Evolutionary conservation across 2,113 vertebrate species (phyloP).

Genomic region (Hippocampus zosterae): DNA sequence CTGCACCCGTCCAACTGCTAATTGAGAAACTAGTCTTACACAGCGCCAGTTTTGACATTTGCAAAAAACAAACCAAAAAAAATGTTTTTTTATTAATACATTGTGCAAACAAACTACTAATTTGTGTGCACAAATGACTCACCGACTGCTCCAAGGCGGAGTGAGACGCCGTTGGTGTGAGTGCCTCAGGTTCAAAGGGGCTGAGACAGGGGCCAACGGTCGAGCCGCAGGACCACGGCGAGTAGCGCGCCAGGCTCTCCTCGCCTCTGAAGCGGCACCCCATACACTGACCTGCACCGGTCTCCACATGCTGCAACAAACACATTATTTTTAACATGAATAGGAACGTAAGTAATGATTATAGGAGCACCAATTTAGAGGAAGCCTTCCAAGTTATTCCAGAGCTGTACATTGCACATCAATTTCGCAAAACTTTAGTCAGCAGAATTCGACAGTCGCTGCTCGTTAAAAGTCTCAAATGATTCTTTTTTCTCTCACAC

Average conservation of each 20-base stretch:
- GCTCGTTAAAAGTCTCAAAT: conserved; percentile 40
- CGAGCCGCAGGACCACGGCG: conserved; percentile 89
- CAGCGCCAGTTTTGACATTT: too few species aligned
- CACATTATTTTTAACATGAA: not conserved
- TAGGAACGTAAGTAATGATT: too few species aligned
- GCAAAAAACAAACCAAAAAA: too few species aligned
- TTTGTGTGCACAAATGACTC: conserved; percentile 10
- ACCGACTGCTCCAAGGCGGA: conserved; percentile 85
- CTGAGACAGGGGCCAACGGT: conserved; percentile 85
- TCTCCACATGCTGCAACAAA: conserved; percentile 78
- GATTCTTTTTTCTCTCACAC: conserved; percentile 9
- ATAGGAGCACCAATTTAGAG: too few species aligned
- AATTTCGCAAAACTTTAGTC: conserved; percentile 42
- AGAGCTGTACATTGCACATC: too few species aligned
- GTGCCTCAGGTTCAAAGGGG: conserved; percentile 84
- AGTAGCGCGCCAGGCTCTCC: conserved; percentile 84
- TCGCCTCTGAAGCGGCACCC: conserved; percentile 85
- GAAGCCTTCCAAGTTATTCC: too few species aligned
- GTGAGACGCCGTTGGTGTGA: conserved; percentile 68
- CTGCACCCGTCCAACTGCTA: conserved; percentile 79
- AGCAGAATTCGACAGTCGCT: conserved; percentile 53
- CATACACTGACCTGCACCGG: conserved; percentile 73
- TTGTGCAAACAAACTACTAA: too few species aligned
- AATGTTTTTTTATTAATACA: too few species aligned
- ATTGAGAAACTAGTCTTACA: not conserved